These are phyloP conservation scores for Polymixis flavicincta DNA, from an alignment of 2,888 invertebrate genomes.

Conservation along the genomic window DNA sequence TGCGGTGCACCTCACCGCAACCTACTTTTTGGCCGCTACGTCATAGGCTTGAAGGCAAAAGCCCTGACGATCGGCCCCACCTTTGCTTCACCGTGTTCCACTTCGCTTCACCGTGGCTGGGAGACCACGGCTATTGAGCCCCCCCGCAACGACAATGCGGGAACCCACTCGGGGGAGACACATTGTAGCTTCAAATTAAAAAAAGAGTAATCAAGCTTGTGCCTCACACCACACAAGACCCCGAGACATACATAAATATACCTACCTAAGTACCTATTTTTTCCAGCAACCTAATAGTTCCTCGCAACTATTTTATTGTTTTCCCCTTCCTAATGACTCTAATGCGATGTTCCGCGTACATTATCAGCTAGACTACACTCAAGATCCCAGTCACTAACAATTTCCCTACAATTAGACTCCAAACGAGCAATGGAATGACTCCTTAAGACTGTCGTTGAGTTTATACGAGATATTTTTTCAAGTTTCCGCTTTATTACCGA, in stretches of 20 bases:
- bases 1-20: too few species aligned
- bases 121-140: too few species aligned
- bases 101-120: too few species aligned
- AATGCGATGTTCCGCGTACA: constrained; percentile 51
- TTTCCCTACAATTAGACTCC: constrained; percentile 60
- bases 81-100: too few species aligned
- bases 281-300: constrained; percentile 63
- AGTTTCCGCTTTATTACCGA: constrained; percentile 60
- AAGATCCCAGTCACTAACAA: constrained; percentile 50
- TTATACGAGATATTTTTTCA: constrained; percentile 50
- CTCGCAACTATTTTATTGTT: constrained; percentile 70
- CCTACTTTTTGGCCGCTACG: too few species aligned
- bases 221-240: constrained; percentile 48
- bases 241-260: constrained; percentile 64
- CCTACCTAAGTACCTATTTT: background rate
- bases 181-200: too few species aligned
- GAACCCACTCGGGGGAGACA: too few species aligned
- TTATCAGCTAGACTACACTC: constrained; percentile 42
- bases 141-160: too few species aligned
- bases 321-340: constrained; percentile 61
- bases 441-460: constrained; percentile 35
- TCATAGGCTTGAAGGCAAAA: too few species aligned
- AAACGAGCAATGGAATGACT: constrained; percentile 51
- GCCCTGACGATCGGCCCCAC: too few species aligned
- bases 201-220: too few species aligned